Base-by-base conservation (phyloP, 2,888 invertebrate genomes). In the Ctenicera cuprea region DNA sequence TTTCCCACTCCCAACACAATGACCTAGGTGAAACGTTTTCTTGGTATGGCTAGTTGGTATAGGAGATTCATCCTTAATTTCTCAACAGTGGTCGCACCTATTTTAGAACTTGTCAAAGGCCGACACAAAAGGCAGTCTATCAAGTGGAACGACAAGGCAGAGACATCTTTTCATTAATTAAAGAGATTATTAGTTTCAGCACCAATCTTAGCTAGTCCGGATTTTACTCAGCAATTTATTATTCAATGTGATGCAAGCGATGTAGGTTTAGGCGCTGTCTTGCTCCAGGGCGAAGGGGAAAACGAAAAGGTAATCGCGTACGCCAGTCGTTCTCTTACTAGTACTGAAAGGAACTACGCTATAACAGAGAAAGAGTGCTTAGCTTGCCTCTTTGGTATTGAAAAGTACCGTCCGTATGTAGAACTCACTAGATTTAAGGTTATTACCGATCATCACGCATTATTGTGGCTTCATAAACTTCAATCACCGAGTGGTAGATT, bases 41-140 rank as follows among this genome's bases (percentile, higher is more conserved):
- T 83, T 2, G 82, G 82, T 4, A 71, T 82, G 61, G 77, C 78
- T 61, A 77, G 76, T 1, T 83, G 81, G 79, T 82, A 82, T 61
- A 48, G 82, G 62, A 71, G 78, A n/a, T 83, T 82, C 38, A 72
- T 82, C 9, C 76, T 74, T n/a, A 54, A 80, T 76, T 82, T 81
- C 72, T 80, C 81, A 1, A 72, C 75, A 0, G 22, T 81, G 3
- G 52, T 79, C 1, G 75, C 80, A 9, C 81, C 80, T n/a, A 72
- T 82, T 8, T 11, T 22, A 50, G 20, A 12, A 1, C 11, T 22
- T 22, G 22, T 22, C 8, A 79, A 77, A 62, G 79, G 78, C 3
- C 73, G 62, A 62, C 74, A 69, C 20, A 83, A 80, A 63, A 57
- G 61, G 8, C 68, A 81, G 37, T 8, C 43, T 1, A 73, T 80